Percentiles rank a stretch among this genome's conserved stretches.
Conservation (phyloP, 2,888 invertebrate species). For the Melanargia galathea region DNA sequence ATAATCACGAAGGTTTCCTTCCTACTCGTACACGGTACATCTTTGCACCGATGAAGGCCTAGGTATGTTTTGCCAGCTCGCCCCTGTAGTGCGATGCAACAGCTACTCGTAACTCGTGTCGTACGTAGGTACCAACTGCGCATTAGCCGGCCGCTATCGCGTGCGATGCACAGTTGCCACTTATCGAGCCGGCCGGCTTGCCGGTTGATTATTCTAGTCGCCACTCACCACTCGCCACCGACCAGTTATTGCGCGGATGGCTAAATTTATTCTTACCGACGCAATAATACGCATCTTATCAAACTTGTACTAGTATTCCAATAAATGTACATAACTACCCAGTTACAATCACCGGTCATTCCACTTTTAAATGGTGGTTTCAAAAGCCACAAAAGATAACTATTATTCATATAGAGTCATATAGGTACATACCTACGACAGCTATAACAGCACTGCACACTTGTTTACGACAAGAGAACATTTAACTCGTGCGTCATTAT, state of each 20-base stretch:
- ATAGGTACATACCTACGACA: not conserved
- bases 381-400: conserved; percentile 15
- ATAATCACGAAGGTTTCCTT: not conserved
- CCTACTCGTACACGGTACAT: no score
- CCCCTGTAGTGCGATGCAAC: conserved; percentile 15
- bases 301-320: conserved; percentile 23
- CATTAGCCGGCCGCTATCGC: conserved; percentile 32
- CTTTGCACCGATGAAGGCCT: conserved; percentile 5
- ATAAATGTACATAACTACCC: conserved; percentile 20
- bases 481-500: conserved; percentile 38
- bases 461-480: conserved; percentile 38
- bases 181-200: conserved; percentile 44
- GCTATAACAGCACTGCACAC: conserved; percentile 25
- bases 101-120: conserved; percentile 13
- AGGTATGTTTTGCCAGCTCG: conserved; percentile 1
- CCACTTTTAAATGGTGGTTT: conserved; percentile 24
- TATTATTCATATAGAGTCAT: conserved; percentile 23
- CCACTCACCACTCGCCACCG: conserved; percentile 35
- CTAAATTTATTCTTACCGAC: conserved; percentile 36
- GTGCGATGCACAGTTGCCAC: conserved; percentile 31
- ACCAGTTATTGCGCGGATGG: conserved; percentile 36
- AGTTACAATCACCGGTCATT: conserved; percentile 24
- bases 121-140: conserved; percentile 26
- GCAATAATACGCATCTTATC: conserved; percentile 31
- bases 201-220: conserved; percentile 40